Evolutionary conservation across 1,140 invertebrate species (phyloP), one percentile per base, ranked within the genome.

Genomic region (Brachionus manjavacas): DNA sequence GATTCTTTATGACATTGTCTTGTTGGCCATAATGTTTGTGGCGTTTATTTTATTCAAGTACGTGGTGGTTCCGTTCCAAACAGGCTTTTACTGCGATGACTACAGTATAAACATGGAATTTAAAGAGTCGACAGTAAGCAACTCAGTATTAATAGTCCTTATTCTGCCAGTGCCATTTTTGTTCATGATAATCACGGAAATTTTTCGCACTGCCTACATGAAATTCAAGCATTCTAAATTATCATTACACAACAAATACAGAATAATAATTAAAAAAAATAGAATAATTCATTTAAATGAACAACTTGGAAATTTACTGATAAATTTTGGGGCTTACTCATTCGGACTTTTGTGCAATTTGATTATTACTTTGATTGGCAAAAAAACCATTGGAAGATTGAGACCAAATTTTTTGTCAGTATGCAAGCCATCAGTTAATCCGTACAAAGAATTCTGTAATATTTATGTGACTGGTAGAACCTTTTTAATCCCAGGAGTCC

Each of bases 311-410:
- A 81, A 81, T 46, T 25, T 81, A 16, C 23, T 60, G 49, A 81
- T 68, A 20, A 81, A 81, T 46, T 68, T 31, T 60, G 39, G 4
- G 4, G 52, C 52, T 60, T 70, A 41, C 39, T 28, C 23, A 52
- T 52, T 78, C 28, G 83, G 83, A 35, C 14, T 52, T n/a, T n/a
- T 55, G 12, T 35, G 14, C 31, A 76, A 49, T 9, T 20, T 84
- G 23, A 52, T 84, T 14, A 92, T 93, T 6, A 96, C 95, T 4
- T 94, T 97, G 86, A 92, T 96, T 85, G 94, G 93, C 25, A 98
- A 97, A 89, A 97, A 96, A 86, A 93, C 93, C 2, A 93, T 97
- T 84, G 96, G 96, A 31, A 91, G 96, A 68, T 90, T 97, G 81
- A 90, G 96, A 16, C 96, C 96, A 11, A 95, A 98, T 90, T 98